Conservation (phyloP, 2,888 invertebrate species). For the Phymatocera aterrima region DNA sequence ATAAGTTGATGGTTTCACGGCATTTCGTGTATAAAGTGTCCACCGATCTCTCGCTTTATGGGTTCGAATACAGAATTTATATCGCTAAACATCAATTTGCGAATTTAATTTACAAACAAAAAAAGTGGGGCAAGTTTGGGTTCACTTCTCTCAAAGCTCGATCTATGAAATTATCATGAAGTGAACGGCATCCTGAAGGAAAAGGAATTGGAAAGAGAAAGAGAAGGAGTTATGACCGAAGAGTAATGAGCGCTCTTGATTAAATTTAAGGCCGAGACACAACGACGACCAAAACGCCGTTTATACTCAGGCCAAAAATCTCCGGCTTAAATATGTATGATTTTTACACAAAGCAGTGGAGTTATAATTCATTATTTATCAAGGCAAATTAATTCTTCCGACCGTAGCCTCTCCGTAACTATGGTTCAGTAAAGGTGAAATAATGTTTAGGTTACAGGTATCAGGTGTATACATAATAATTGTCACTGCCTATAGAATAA, state of each 20-base stretch:
- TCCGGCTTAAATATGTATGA: neutral
- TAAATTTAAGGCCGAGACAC: neutral
- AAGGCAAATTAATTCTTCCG: neutral
- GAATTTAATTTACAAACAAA: too few species aligned
- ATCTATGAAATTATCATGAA: neutral
- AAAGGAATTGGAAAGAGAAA: neutral
- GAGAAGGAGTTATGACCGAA: neutral
- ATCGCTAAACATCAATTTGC: too few species aligned
- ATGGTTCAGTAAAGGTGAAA: too few species aligned
- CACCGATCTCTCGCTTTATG: too few species aligned
- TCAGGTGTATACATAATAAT: too few species aligned
- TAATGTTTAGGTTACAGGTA: too few species aligned
- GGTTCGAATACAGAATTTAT: too few species aligned
- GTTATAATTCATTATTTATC: constrained; percentile 15
- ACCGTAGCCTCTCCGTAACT: neutral
- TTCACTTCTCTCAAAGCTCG: neutral
- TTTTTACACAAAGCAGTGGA: neutral
- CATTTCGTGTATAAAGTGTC: too few species aligned
- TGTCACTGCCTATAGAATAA: too few species aligned
- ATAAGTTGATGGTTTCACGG: too few species aligned
- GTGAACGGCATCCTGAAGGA: too few species aligned
- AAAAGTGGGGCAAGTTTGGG: neutral
- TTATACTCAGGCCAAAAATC: constrained; percentile 10
- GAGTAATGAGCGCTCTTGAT: neutral
- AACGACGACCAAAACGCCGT: constrained; percentile 5